Evolutionary conservation across 2,797 vertebrate genomes (phyloP).

Genomic region (Parambassis ranga): DNA sequence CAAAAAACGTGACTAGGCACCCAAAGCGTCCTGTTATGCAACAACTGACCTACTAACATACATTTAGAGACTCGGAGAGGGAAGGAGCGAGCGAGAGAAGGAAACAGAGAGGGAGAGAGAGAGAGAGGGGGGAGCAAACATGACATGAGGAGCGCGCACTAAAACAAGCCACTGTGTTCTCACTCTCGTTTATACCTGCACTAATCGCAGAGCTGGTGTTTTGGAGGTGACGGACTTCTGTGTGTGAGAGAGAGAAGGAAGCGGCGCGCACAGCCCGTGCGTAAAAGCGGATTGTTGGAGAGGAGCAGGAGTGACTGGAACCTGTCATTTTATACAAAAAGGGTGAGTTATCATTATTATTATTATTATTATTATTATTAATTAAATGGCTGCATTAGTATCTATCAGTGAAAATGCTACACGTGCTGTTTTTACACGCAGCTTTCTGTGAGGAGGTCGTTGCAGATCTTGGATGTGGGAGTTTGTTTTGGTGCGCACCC

Average conservation of each 20-base stretch:
- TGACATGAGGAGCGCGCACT: slow-evolving; percentile 70
- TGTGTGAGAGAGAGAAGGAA: not conserved
- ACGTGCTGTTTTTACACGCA: not conserved
- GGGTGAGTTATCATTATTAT: slow-evolving; percentile 39
- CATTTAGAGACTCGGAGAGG: slow-evolving; percentile 73
- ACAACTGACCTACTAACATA: slow-evolving; percentile 89
- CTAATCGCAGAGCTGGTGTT: slow-evolving; percentile 40
- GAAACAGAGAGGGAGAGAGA: slow-evolving; percentile 13
- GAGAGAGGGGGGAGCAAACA: slow-evolving; percentile 61
- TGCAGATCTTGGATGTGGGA: too few relatives aligned
- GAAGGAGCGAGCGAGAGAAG: slow-evolving; percentile 22
- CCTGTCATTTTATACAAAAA: slow-evolving; percentile 6
- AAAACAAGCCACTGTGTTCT: slow-evolving; percentile 68
- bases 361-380: not conserved
- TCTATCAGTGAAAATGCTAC: not conserved
- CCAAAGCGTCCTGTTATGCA: slow-evolving; percentile 85
- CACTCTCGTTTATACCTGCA: slow-evolving; percentile 43
- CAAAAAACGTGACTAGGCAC: slow-evolving; percentile 85
- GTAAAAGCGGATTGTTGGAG: slow-evolving; percentile 34
- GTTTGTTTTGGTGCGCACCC: slow-evolving; percentile 58
- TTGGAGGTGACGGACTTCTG: slow-evolving; percentile 15
- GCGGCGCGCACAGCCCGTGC: not conserved
- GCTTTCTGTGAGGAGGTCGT: too few relatives aligned
- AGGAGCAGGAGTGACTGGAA: slow-evolving; percentile 22
- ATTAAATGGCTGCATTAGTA: too few relatives aligned